Percentiles rank a stretch among this genome's conserved stretches.
phyloP scores from a whole-genome alignment of 1,140 invertebrate genomes.

The Diabrotica undecimpunctata region DNA sequence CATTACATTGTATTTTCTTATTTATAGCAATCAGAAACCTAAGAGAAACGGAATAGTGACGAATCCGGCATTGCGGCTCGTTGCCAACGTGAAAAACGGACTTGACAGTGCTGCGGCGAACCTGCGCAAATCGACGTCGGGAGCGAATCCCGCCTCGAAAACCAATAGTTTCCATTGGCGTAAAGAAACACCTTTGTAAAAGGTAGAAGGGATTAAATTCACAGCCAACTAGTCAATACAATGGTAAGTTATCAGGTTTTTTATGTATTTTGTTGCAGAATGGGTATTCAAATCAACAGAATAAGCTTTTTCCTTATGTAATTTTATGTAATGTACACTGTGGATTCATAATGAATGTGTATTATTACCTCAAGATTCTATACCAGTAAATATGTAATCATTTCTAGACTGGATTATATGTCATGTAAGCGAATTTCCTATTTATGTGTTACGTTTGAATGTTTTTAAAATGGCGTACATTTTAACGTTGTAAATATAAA shows the following conservation, averaged over 20 bases:
- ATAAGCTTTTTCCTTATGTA: no score
- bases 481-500: no score
- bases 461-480: no score
- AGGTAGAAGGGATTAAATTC: constrained; percentile 18
- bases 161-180: constrained; percentile 70
- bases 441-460: no score
- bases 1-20: constrained; percentile 8
- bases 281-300: no score
- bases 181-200: constrained; percentile 65
- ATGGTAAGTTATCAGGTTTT: constrained; percentile 23
- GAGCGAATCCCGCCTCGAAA: constrained; percentile 52
- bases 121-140: constrained; percentile 49
- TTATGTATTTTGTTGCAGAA: not conserved
- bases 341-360: no score
- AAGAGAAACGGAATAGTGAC: constrained; percentile 87
- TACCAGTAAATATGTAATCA: no score
- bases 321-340: no score
- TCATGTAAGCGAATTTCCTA: no score
- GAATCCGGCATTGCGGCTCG: constrained; percentile 80
- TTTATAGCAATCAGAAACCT: constrained; percentile 56
- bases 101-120: constrained; percentile 60
- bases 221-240: constrained; percentile 43
- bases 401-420: no score
- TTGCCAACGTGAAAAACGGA: constrained; percentile 65
- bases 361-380: no score